Conservation (phyloP, 1,140 invertebrate genomes). For the Bombus soroeensis region DNA sequence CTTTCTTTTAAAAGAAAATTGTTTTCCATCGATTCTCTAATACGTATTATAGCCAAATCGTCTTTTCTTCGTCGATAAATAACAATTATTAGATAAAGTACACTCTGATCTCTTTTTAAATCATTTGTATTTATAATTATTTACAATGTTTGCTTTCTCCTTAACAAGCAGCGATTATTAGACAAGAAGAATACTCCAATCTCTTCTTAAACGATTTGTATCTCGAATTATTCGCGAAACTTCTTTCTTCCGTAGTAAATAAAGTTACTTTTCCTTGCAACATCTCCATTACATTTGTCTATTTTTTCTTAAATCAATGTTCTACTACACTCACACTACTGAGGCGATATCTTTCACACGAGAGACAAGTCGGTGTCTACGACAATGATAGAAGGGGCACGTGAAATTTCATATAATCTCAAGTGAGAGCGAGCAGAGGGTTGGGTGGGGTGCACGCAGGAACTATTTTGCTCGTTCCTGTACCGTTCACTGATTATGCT, state of each 20-base stretch:
- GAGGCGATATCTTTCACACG: neutral
- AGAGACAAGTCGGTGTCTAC: neutral
- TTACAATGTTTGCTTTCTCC: no score
- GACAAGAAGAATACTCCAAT: no score
- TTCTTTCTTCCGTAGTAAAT: neutral
- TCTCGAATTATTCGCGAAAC: neutral
- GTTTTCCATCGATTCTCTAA: no score
- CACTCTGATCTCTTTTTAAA: no score
- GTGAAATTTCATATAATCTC: conserved; percentile 41
- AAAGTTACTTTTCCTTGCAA: neutral
- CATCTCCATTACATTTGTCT: neutral
- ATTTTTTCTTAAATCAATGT: no score
- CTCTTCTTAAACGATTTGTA: no score
- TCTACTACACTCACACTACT: no score
- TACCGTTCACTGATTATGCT: conserved; percentile 68
- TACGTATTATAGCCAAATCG: no score
- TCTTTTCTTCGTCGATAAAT: no score
- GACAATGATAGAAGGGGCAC: conserved; percentile 26
- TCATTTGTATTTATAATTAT: no score
- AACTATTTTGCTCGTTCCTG: conserved; percentile 48
- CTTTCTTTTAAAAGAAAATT: neutral
- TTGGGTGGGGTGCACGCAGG: conserved; percentile 44
- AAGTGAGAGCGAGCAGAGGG: conserved; percentile 54
- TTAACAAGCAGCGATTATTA: no score
- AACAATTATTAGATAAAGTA: no score